phyloP scores from a whole-genome alignment of 2,888 invertebrate genomes.

The Polyommatus iphigenia region DNA sequence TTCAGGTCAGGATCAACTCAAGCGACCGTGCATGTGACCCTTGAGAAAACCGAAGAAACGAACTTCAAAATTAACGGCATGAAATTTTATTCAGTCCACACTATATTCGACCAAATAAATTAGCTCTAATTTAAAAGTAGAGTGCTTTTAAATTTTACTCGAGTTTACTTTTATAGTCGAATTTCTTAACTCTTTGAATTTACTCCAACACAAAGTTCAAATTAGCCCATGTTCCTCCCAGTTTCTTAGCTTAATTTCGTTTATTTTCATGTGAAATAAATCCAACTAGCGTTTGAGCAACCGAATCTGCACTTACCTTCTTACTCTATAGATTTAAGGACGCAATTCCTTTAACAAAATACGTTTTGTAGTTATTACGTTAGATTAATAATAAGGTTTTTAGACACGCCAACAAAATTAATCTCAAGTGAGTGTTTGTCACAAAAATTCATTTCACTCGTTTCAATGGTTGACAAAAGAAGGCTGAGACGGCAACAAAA shows the following conservation, averaged over 20 bases:
- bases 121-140: constrained; percentile 2
- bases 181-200: constrained; percentile 8
- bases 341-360: neutral
- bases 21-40: too few species aligned
- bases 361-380: neutral
- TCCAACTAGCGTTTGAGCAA: neutral
- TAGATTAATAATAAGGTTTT: neutral
- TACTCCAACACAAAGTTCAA: constrained; percentile 7
- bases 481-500: constrained; percentile 26
- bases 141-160: constrained; percentile 8
- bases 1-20: too few species aligned
- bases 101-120: constrained; percentile 2
- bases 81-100: neutral
- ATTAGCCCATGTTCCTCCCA: neutral
- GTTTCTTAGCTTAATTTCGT: neutral
- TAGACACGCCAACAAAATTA: constrained; percentile 2
- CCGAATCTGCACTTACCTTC: too few species aligned
- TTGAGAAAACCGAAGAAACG: too few species aligned
- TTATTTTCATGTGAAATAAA: neutral
- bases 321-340: neutral
- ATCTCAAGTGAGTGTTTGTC: constrained; percentile 24
- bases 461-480: constrained; percentile 28
- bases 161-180: constrained; percentile 4
- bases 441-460: constrained; percentile 27
- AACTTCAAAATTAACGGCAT: neutral